Evolutionary conservation across 2,113 vertebrate species (phyloP).

Genomic region (Nothobranchius furzeri): DNA sequence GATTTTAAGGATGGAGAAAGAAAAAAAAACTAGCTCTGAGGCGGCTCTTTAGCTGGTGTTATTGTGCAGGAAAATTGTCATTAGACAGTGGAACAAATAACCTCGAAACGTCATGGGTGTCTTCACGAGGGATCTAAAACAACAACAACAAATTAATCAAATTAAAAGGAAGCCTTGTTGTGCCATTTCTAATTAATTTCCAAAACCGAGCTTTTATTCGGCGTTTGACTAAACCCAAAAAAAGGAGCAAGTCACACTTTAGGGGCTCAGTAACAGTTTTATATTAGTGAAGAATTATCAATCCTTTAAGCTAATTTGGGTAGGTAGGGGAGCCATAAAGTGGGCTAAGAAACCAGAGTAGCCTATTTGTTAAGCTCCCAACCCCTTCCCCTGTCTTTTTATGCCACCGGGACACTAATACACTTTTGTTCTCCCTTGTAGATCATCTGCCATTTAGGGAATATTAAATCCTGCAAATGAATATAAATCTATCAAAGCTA

Average conservation of each 20-base stretch:
- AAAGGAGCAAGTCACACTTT: conserved; percentile 83
- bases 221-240: conserved; percentile 78
- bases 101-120: conserved; percentile 81
- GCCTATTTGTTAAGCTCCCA: conserved; percentile 77
- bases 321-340: conserved; percentile 82
- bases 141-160: conserved; percentile 88
- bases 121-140: conserved; percentile 80
- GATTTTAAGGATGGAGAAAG: conserved; percentile 69
- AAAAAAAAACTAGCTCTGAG: conserved; percentile 78
- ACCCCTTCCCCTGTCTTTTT: conserved; percentile 77
- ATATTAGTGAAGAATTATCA: conserved; percentile 86
- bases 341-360: conserved; percentile 77
- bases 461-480: conserved; percentile 82
- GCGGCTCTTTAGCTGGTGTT: conserved; percentile 80
- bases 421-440: conserved; percentile 80
- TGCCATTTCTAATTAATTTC: conserved; percentile 85
- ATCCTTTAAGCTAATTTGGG: conserved; percentile 88
- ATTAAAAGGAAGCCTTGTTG: conserved; percentile 85
- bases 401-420: conserved; percentile 76
- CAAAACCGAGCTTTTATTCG: conserved; percentile 83
- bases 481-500: conserved; percentile 80
- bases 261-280: conserved; percentile 82
- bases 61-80: conserved; percentile 86
- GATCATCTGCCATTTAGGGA: conserved; percentile 78
- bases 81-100: conserved; percentile 88